Evolutionary conservation across 2,113 vertebrate species (phyloP).

Genomic region (Martes martes): DNA sequence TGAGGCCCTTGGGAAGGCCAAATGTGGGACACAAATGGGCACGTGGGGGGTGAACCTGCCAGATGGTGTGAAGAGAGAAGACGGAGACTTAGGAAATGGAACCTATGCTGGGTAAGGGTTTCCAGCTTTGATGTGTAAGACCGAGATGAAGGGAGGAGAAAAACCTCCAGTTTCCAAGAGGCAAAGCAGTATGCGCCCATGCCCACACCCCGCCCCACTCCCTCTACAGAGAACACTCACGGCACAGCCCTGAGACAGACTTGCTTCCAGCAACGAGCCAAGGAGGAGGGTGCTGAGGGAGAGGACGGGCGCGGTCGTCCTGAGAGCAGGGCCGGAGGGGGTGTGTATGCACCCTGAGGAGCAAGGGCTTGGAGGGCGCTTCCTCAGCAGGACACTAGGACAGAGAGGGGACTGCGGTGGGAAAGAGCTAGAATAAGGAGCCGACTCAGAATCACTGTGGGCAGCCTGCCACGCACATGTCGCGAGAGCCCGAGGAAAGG

Average conservation of each 20-base stretch:
- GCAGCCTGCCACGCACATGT: not conserved
- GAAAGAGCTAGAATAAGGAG: no score
- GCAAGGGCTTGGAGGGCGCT: not conserved
- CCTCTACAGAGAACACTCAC: not conserved
- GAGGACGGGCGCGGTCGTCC: accelerated
- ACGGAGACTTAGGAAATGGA: not conserved
- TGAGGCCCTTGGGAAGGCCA: not conserved
- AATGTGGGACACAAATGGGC: not conserved
- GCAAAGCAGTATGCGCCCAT: not conserved
- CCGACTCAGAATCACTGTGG: not conserved
- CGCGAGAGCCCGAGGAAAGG: not conserved
- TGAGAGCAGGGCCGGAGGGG: not conserved
- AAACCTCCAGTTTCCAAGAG: not conserved
- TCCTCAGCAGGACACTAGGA: not conserved
- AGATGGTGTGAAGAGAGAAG: not conserved
- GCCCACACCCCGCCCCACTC: not conserved
- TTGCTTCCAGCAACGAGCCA: not conserved
- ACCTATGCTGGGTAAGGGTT: not conserved
- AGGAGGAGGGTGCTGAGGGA: not conserved
- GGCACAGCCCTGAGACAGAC: not conserved
- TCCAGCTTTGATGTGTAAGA: not conserved
- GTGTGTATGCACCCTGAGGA: not conserved
- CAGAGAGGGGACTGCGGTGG: no score
- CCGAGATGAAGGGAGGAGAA: not conserved
- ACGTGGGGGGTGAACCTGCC: accelerated